Conservation (phyloP, 35 echinoderm and acorn worm genomes). For the Hemicentrotus pulcherrimus region DNA sequence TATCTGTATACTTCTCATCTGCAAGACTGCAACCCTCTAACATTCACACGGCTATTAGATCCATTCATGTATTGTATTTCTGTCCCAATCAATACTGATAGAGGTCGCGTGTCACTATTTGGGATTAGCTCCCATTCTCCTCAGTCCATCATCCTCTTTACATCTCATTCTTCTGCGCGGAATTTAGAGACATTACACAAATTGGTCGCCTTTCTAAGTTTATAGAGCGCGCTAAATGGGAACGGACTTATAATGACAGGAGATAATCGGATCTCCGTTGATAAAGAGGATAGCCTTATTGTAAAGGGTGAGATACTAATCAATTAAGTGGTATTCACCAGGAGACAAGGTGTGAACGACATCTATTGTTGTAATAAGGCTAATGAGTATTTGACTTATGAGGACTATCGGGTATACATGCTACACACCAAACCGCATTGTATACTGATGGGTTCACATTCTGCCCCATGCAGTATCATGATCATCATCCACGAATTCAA, state of each 20-base stretch:
- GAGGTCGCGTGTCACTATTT: not conserved
- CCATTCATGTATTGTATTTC: not conserved
- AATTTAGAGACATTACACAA: not conserved
- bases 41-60: not conserved
- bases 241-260: not conserved
- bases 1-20: too few species aligned
- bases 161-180: not conserved
- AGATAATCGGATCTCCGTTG: not conserved
- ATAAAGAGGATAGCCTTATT: not conserved
- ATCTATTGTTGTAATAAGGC: conserved; percentile 1
- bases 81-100: not conserved
- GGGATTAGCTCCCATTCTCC: not conserved
- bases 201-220: not conserved
- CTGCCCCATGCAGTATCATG: too few species aligned
- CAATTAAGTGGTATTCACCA: not conserved
- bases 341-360: not conserved
- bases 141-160: not conserved
- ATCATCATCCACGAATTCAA: too few species aligned
- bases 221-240: not conserved
- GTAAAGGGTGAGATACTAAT: not conserved
- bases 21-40: too few species aligned
- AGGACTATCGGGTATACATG: not conserved
- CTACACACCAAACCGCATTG: too few species aligned
- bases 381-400: conserved; percentile 1
- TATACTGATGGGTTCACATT: too few species aligned